Evolutionary conservation across 2,888 invertebrate species (phyloP).

Genomic region (Epinotia demarniana): DNA sequence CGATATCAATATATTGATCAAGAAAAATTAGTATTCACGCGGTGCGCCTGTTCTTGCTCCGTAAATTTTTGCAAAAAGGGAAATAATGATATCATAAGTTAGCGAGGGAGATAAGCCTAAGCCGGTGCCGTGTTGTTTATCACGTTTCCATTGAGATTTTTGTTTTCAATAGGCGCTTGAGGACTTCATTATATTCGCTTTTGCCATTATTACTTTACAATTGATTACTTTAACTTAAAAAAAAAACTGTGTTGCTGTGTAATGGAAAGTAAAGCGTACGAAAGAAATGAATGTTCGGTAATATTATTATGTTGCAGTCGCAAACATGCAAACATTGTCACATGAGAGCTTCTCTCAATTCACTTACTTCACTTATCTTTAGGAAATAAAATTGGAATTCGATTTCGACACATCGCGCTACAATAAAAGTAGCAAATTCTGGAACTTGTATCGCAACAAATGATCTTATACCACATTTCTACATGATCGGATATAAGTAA

Average conservation of each 20-base stretch:
- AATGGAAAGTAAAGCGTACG: background rate
- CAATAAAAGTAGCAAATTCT: constrained; percentile 5
- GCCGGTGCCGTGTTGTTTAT: constrained; percentile 73
- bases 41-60: constrained; percentile 74
- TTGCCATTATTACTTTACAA: constrained; percentile 33
- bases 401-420: constrained; percentile 21
- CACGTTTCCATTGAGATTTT: constrained; percentile 71
- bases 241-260: too few relatives aligned
- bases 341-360: constrained; percentile 16
- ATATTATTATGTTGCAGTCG: constrained; percentile 23
- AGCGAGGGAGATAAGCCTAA: constrained; percentile 76
- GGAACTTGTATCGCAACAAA: background rate
- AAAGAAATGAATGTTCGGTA: background rate
- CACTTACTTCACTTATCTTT: constrained; percentile 23
- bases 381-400: constrained; percentile 23
- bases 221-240: constrained; percentile 17
- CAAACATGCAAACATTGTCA: constrained; percentile 29
- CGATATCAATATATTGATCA: constrained; percentile 78
- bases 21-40: constrained; percentile 78
- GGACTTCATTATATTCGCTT: constrained; percentile 59
- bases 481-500: background rate
- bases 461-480: background rate
- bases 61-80: constrained; percentile 78
- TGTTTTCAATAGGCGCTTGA: constrained; percentile 58
- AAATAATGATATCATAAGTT: constrained; percentile 82